phyloP scores from a whole-genome alignment of 1,140 invertebrate species.

The Potamilus streckersoni region DNA sequence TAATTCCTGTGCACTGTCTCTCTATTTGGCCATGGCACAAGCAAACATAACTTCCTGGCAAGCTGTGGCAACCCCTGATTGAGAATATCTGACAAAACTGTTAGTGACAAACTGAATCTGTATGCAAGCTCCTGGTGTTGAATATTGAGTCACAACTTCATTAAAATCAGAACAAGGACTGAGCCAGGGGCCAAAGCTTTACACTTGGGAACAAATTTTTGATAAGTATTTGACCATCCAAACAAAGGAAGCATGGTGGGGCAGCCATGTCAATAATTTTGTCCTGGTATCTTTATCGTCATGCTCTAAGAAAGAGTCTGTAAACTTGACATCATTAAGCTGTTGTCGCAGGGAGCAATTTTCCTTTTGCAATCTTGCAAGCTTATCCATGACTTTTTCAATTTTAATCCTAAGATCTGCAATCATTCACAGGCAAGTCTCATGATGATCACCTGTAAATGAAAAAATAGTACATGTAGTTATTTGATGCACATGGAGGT shows the following conservation, averaged over 20 bases:
- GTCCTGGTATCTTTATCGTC: background rate
- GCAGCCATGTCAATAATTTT: no score
- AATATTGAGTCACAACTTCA: constrained; percentile 12
- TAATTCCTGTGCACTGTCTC: background rate
- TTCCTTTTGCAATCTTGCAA: background rate
- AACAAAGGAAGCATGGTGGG: background rate
- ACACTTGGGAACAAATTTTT: constrained; percentile 4
- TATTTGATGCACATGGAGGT: no score
- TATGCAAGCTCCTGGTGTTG: constrained; percentile 1
- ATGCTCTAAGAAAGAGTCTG: constrained; percentile 2
- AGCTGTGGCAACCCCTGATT: background rate
- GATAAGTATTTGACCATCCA: background rate
- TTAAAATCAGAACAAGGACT: constrained; percentile 13
- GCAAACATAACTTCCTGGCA: background rate
- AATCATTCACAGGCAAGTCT: no score
- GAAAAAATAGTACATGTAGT: no score
- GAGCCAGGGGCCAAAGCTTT: background rate
- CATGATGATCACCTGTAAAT: no score
- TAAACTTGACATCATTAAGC: constrained; percentile 4
- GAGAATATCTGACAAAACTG: constrained; percentile 4
- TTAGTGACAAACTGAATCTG: background rate
- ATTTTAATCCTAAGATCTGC: no score
- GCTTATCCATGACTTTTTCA: no score
- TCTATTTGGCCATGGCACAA: constrained; percentile 14
- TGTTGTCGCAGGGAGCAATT: constrained; percentile 4